Percentiles rank a stretch among this genome's conserved stretches.
These are phyloP conservation scores for Mastacembelus armatus DNA, from an alignment of 2,797 vertebrate species.

Conservation along the genomic window DNA sequence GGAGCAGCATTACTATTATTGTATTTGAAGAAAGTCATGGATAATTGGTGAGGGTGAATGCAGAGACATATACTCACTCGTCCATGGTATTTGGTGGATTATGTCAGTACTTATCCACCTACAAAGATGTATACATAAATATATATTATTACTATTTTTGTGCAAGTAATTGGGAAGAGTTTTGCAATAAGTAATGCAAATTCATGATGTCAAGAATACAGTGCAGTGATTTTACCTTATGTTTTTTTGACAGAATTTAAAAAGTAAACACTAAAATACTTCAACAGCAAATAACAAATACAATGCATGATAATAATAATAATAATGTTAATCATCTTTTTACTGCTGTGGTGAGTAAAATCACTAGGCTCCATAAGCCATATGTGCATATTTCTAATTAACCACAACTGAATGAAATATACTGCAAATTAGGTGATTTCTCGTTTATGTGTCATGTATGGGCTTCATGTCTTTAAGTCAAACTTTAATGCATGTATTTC, in stretches of 20 bases:
- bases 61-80: conserved; percentile 78
- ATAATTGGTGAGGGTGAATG: no score
- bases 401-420: background rate
- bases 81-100: conserved; percentile 77
- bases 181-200: background rate
- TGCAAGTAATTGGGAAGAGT: background rate
- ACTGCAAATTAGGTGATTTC: background rate
- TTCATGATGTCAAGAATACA: background rate
- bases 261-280: no score
- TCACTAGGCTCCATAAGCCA: background rate
- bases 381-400: background rate
- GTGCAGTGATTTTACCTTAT: no score
- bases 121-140: conserved; percentile 1
- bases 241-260: background rate
- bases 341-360: background rate
- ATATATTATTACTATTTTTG: background rate
- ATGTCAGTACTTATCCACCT: conserved; percentile 46
- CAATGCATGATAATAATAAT: no score
- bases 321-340: no score
- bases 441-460: background rate
- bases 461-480: background rate
- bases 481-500: background rate
- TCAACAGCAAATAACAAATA: no score
- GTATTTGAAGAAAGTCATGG: background rate
- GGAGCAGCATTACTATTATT: background rate